Base-by-base conservation (phyloP, 2,888 invertebrate species). In the Trisateles emortualis region DNA sequence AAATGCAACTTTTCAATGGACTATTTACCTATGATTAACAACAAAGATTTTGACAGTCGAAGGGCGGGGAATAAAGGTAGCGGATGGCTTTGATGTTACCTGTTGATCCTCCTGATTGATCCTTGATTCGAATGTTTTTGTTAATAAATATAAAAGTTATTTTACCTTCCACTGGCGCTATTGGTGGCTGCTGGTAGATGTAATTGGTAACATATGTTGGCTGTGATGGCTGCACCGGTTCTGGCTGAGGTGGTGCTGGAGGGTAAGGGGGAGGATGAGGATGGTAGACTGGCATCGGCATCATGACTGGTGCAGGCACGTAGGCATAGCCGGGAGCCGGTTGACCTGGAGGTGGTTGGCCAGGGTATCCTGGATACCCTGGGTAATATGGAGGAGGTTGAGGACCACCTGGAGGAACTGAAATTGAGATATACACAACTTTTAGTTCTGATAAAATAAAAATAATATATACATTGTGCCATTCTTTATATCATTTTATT, bases 171-270 rank as follows among this genome's bases (percentile, higher is more conserved):
- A 82, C 76, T 11, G 73, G 74, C 2, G n/a, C n/a, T n/a, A 49
- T 53, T 4, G 60, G 57, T 17, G 59, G 64, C 22, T 73, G 81
- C 3, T 81, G 87, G 58, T 89, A 85, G 62, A 84, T 80, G 58
- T 88, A 78, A 61, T 90, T 90, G 30, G 86, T 89, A 63, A 89
- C 79, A 61, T 81, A 84, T 0, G 85, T 84, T 0, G 88, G 83
- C 39, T 81, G 74, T 4, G 57, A 65, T 5, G 64, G 64, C 3
- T 72, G 72, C 1, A 55, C 59, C 0, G 72, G 74, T n/a, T 68
- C 72, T 0, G 70, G 74, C 3, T 67, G 76, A 0, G 68, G 74
- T 0, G 67, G 76, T 1, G 77, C 78, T 0, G 78, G 83, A 1
- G 69, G 69, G 74, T 1, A 14, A 11, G 32, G n/a, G n/a, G n/a